A percentile compares a stretch with the other conserved stretches of the same genome.
Conservation (phyloP, 2,113 vertebrate genomes). For the Buteo buteo region DNA sequence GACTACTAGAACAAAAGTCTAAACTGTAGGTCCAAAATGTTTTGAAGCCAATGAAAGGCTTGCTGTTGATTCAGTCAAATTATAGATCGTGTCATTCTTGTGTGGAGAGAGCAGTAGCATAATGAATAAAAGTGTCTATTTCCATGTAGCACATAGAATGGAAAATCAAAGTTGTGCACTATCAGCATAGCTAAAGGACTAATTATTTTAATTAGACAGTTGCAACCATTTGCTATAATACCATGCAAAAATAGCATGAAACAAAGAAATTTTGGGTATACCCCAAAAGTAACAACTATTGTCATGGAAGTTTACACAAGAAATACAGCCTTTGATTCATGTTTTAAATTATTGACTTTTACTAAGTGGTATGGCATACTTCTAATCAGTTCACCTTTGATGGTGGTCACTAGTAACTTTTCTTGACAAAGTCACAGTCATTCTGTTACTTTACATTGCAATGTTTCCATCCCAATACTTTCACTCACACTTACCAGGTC, state of each 20-base stretch:
- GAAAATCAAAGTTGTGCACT: background rate
- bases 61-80: background rate
- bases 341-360: background rate
- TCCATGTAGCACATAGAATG: background rate
- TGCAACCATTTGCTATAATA: background rate
- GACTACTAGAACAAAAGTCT: background rate
- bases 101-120: background rate
- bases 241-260: background rate
- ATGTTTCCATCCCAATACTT: background rate
- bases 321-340: background rate
- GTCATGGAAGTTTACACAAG: background rate
- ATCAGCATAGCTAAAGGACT: background rate
- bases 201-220: background rate
- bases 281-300: background rate
- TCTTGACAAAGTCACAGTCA: background rate
- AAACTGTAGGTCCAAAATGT: background rate
- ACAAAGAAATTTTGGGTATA: background rate
- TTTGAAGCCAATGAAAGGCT: background rate
- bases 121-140: background rate
- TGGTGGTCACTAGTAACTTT: background rate
- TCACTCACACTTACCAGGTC: background rate
- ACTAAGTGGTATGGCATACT: background rate
- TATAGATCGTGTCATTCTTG: background rate
- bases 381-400: background rate
- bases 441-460: background rate